Conservation (phyloP, 2,888 invertebrate species). For the Dasypolia templi region DNA sequence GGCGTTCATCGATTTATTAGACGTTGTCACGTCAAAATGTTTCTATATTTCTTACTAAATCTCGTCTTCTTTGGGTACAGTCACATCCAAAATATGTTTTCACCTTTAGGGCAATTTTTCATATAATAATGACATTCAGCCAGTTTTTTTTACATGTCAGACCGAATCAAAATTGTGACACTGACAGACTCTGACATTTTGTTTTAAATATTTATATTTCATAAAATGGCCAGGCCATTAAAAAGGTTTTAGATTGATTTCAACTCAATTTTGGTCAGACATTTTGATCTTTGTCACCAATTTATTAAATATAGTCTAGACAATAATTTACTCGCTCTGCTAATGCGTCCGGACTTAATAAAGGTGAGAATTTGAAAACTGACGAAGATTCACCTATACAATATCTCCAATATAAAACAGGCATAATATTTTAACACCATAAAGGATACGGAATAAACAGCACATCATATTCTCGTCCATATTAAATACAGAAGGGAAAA, state of each 20-base stretch:
- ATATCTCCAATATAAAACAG: not conserved
- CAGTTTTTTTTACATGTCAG: not conserved
- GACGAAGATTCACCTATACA: not conserved
- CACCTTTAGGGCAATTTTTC: not conserved
- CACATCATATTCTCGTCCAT: slow-evolving; percentile 31
- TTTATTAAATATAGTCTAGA: too few relatives aligned
- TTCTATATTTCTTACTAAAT: not conserved
- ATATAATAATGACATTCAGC: not conserved
- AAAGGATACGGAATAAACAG: slow-evolving; percentile 11
- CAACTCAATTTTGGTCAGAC: not conserved
- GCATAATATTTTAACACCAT: slow-evolving; percentile 17
- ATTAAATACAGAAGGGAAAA: slow-evolving; percentile 61
- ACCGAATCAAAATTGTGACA: not conserved
- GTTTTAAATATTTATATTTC: not conserved
- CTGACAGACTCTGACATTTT: not conserved
- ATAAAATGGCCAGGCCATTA: too few relatives aligned
- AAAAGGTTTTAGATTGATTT: too few relatives aligned
- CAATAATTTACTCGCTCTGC: too few relatives aligned
- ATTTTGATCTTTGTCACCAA: not conserved
- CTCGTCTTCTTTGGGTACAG: not conserved
- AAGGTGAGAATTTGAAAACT: not conserved
- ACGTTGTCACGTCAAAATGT: too few relatives aligned
- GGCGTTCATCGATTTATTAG: too few relatives aligned
- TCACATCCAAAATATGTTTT: not conserved
- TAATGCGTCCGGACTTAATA: not conserved